Evolutionary conservation across 2,888 invertebrate species (phyloP).

Genomic region (Chloroclysta siterata): DNA sequence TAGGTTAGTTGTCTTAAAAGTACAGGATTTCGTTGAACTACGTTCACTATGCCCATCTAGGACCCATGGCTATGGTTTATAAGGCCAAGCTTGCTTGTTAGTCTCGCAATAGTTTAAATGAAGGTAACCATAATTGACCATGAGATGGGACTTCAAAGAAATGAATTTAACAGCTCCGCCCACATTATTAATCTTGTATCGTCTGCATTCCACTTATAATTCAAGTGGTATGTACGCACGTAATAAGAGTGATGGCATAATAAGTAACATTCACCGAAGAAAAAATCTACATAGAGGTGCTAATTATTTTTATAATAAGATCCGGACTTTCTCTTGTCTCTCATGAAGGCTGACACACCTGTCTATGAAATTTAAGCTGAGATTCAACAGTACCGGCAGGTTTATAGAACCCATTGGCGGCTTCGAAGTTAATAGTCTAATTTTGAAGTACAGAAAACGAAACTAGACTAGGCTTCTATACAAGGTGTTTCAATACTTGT

Average conservation of each 20-base stretch:
- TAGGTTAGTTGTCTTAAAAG: background rate
- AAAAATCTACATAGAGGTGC: constrained; percentile 33
- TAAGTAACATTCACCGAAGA: constrained; percentile 35
- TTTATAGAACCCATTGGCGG: background rate
- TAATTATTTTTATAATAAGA: constrained; percentile 42
- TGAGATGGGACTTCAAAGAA: constrained; percentile 1
- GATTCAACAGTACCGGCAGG: background rate
- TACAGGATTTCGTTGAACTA: background rate
- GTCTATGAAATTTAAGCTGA: background rate
- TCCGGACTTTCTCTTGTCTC: constrained; percentile 42
- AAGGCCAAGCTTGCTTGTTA: too few species aligned
- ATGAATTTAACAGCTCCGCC: constrained; percentile 7
- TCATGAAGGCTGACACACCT: constrained; percentile 20
- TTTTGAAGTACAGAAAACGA: background rate
- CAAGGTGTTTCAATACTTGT: too few species aligned
- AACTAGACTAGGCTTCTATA: background rate
- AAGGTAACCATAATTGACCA: constrained; percentile 2
- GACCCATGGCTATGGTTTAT: too few species aligned
- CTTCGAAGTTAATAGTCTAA: too few species aligned
- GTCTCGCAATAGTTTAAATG: too few species aligned
- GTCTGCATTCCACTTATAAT: background rate
- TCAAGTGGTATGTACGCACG: background rate
- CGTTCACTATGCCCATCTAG: background rate
- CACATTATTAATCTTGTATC: constrained; percentile 8
- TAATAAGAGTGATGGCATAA: constrained; percentile 23